Base-by-base conservation (phyloP, 2,113 vertebrate genomes). In the Phoenicopterus ruber region DNA sequence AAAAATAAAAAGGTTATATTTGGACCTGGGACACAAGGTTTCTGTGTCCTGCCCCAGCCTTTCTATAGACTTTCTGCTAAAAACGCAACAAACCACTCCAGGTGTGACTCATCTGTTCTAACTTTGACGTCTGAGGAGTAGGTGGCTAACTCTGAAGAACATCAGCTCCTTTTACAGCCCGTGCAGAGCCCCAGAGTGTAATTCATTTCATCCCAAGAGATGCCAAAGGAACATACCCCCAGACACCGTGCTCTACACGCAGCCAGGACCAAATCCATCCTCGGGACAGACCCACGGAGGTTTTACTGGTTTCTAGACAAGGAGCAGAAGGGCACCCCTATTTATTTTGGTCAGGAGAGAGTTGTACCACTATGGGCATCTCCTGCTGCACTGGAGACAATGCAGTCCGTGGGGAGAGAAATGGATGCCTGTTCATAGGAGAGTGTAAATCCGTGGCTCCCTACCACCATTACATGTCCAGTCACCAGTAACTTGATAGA, bases 371-470 rank as follows among this genome's bases (percentile, higher is more conserved):
- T 21, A 1, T 6, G 26, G 40, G 16, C 44, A 77, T 67, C 62
- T 82, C 4, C 74, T 65, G 16, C 26, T n/a, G 36, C 0, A 0
- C 44, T 24, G 10, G 49, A 65, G 40, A 57, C 62, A 69, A 6
- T 0, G 0, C 12, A 44, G 40, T 20, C 11, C 1, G 0, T 5
- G 20, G 66, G 59, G 31, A 73, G 46, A 94, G 40, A 83, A 40
- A 80, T 4, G 5, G 28, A 24, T 34, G 29, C 2, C 32, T 65
- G 14, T 11, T 66, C 72, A 65, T 20, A 6, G 3, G 2, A 49
- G 17, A 18, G 7, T 81, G 69, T 54, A 40, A 84, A 66, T 63
- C n/a, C 0, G 0, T 21, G 29, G 2, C 25, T 95, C 52, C 40
- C 24, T 42, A 36, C 28, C n/a, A 65, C 11, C 8, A 9, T 36